A percentile compares a stretch with the other conserved stretches of the same genome.
phyloP scores from a whole-genome alignment of 2,113 vertebrate genomes.

The Entelurus aequoreus region DNA sequence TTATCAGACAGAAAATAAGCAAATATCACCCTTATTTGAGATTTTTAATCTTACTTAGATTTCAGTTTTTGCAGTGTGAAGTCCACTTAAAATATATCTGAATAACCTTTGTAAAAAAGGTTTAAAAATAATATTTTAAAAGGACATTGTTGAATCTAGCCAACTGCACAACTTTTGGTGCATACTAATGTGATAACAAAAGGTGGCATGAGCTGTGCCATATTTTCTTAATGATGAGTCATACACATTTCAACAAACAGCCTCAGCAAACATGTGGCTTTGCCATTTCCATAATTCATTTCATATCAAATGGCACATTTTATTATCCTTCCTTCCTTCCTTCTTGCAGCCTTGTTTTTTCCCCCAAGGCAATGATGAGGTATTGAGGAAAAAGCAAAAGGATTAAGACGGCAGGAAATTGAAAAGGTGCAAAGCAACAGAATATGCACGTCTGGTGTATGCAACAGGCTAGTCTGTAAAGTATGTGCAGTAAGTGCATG shows the following conservation, averaged over 20 bases:
- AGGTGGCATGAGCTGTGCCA: neutral
- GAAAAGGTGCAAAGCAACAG: conserved; percentile 52
- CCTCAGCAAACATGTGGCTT: conserved; percentile 35
- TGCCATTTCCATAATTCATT: conserved; percentile 52
- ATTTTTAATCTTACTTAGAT: too few relatives aligned
- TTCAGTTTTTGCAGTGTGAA: too few relatives aligned
- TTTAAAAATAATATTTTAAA: too few relatives aligned
- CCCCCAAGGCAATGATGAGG: conserved; percentile 43
- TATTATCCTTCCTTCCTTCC: conserved; percentile 30
- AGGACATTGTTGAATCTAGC: too few relatives aligned
- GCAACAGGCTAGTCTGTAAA: conserved; percentile 36
- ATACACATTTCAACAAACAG: conserved; percentile 6
- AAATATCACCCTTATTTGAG: too few relatives aligned
- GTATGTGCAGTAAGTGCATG: conserved; percentile 20
- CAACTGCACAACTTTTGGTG: too few relatives aligned
- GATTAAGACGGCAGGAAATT: conserved; percentile 67
- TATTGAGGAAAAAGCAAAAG: conserved; percentile 37
- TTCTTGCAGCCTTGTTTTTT: conserved; percentile 5
- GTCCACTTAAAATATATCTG: too few relatives aligned
- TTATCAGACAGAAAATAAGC: too few relatives aligned
- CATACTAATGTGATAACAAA: too few relatives aligned
- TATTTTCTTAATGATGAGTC: neutral
- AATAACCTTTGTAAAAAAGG: too few relatives aligned
- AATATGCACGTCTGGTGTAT: conserved; percentile 49
- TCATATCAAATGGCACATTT: conserved; percentile 56